Conservation (phyloP, 2,888 invertebrate species). For the Acleris literana region DNA sequence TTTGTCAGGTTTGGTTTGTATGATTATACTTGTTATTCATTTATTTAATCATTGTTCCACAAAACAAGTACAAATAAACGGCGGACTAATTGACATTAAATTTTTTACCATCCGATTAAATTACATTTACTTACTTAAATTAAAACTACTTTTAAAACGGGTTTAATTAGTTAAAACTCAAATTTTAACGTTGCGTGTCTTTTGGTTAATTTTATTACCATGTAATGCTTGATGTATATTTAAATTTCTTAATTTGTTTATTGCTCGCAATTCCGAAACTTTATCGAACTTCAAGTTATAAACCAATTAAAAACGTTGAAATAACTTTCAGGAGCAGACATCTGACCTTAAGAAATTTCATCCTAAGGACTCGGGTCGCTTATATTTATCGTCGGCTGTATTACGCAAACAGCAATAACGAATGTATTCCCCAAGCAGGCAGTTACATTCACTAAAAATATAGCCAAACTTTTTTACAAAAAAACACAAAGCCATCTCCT, state of each 20-base stretch:
- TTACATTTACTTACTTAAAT: too few species aligned
- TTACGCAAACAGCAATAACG: conserved; percentile 21
- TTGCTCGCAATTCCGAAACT: background rate
- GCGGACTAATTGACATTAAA: too few species aligned
- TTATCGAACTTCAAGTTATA: background rate
- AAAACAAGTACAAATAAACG: too few species aligned
- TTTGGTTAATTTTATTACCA: too few species aligned
- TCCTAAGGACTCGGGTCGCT: conserved; percentile 4
- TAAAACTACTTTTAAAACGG: too few species aligned
- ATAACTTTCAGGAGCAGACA: conserved; percentile 11
- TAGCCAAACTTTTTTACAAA: conserved; percentile 12
- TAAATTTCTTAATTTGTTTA: background rate
- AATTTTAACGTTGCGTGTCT: too few species aligned
- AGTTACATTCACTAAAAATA: conserved; percentile 16
- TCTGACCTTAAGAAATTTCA: conserved; percentile 23
- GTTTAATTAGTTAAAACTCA: too few species aligned
- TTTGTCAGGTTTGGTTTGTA: too few species aligned
- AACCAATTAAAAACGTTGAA: conserved; percentile 11
- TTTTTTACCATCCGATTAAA: too few species aligned
- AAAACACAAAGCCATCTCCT: background rate
- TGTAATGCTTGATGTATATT: too few species aligned
- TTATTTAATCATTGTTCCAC: too few species aligned
- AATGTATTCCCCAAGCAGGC: conserved; percentile 19
- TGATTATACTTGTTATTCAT: too few species aligned
- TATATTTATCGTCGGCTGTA: conserved; percentile 22